Evolutionary conservation across 1,140 invertebrate species (phyloP), one percentile per base, ranked within the genome.

Genomic region (Melipona quadrifasciata): DNA sequence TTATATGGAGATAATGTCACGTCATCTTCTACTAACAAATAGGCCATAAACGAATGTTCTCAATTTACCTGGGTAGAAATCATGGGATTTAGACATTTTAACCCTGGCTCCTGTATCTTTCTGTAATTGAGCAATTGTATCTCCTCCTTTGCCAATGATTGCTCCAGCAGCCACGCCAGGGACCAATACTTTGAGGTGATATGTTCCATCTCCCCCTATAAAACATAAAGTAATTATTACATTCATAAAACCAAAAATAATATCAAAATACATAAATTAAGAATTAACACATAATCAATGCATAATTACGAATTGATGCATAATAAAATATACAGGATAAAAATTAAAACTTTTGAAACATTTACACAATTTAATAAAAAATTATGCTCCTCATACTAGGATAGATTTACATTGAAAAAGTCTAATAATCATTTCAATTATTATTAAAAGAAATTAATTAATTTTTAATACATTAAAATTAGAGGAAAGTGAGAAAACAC

Each of bases 41-140:
- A 39, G 2, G 19, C 27, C 14, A 19, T 27, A 31, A 53, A 1
- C 19, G 34, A 71, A 74, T 70, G 1, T 79, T 55, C 51, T 31
- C 19, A 47, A 61, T 14, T 24, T 95, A 99, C 98, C 98, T 96
- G 98, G 98, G 96, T 99, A 99, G 95, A 98, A 99, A 94, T 99
- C 98, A 93, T 99, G 98, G 27, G 98, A 98, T 95, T 99, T 99
- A 85, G 99, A 99, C 98, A 99, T 99, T 96, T 99, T 99, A 82
- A 99, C 98, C 90, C 98, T 96, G 87, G 98, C 98, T 91, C 98
- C 98, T 65, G 98, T 98, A 93, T 99, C 98, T 94, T 99, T 99
- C 95, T 99, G 99, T 90, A 99, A 95, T 93, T 99, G 98, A 89
- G 98, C 98, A 95, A 99, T 99, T 47, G 98, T 99, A 94, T 99